Evolutionary conservation across 2,113 vertebrate species (phyloP).

Genomic region (Etheostoma spectabile): DNA sequence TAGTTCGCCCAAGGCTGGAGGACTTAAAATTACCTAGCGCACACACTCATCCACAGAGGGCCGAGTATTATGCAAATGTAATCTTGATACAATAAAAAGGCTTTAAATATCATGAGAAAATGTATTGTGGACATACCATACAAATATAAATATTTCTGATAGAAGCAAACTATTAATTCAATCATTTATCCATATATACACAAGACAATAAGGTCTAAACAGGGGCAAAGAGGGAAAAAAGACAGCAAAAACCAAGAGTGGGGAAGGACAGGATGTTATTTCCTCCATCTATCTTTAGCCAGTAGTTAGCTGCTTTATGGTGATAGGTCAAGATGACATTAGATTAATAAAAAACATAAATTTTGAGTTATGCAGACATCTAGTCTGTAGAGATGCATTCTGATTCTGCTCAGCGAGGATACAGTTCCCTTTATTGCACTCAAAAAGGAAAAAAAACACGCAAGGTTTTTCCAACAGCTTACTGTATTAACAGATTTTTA

Average conservation of each 20-base stretch:
- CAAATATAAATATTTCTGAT: neutral
- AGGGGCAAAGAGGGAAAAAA: neutral
- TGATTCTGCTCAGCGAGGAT: neutral
- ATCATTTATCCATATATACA: neutral
- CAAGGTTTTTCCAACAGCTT: neutral
- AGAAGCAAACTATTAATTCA: neutral
- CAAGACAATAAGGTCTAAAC: slow-evolving; percentile 11
- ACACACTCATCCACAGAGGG: neutral
- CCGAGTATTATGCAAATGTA: neutral
- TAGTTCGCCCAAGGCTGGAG: slow-evolving; percentile 26
- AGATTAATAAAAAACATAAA: neutral
- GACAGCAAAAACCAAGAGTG: neutral
- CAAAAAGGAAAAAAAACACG: neutral
- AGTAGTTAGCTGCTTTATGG: slow-evolving; percentile 8
- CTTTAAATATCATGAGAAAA: neutral
- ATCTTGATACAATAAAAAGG: neutral
- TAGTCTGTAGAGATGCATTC: neutral
- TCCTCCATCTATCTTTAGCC: slow-evolving; percentile 34
- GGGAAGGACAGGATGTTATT: slow-evolving; percentile 9
- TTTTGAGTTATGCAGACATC: neutral
- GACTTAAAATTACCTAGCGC: slow-evolving; percentile 47
- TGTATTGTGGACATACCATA: neutral
- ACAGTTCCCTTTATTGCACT: neutral
- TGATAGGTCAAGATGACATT: slow-evolving; percentile 46
- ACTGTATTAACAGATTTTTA: neutral